Percentiles rank a stretch among this genome's conserved stretches.
Conservation (phyloP, 2,113 vertebrate species). For the Craseonycteris thonglongyai region DNA sequence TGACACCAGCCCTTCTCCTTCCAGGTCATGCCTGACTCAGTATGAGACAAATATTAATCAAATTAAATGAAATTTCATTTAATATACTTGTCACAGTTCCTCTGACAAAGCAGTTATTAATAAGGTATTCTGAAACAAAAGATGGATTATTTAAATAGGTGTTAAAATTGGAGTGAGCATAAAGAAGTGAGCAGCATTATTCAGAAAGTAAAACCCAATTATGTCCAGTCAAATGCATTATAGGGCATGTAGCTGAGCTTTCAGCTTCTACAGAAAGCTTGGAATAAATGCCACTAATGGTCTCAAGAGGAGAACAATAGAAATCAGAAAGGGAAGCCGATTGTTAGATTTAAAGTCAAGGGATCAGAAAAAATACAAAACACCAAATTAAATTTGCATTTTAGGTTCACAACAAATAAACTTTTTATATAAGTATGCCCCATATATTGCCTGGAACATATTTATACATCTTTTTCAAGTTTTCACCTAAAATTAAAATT, state of each 20-base stretch:
- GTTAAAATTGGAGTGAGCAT: conserved; percentile 5
- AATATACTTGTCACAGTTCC: background rate
- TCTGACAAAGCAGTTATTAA: background rate
- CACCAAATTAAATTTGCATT: background rate
- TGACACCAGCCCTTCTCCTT: background rate
- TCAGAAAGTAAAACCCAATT: background rate
- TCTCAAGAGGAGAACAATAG: background rate
- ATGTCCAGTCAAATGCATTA: background rate
- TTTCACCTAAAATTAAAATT: conserved; percentile 1
- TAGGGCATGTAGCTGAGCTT: background rate
- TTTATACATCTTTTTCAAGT: background rate
- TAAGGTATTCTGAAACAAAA: conserved; percentile 4
- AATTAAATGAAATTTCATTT: background rate
- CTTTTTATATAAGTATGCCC: background rate
- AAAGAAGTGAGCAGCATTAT: background rate
- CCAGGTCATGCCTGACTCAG: background rate
- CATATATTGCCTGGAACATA: background rate
- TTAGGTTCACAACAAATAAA: background rate
- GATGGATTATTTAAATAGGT: background rate
- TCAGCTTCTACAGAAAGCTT: background rate
- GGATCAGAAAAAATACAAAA: background rate
- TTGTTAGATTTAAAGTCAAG: background rate
- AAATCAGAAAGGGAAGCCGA: background rate
- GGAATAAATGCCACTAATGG: background rate
- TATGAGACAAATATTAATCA: background rate